Conservation (phyloP, 2,113 vertebrate genomes). For the Hucho hucho region DNA sequence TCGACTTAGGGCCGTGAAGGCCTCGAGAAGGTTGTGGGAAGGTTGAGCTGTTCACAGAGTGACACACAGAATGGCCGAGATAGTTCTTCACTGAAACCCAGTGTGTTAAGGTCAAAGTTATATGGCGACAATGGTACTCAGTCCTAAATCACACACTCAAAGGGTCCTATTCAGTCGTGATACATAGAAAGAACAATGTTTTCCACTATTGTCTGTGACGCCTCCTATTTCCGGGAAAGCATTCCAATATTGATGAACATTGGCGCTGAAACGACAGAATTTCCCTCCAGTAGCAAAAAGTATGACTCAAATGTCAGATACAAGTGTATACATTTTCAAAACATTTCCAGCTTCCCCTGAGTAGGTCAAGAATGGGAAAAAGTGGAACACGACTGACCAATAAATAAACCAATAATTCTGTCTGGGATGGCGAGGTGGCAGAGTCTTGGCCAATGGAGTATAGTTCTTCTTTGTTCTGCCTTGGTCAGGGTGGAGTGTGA, state of each 20-base stretch:
- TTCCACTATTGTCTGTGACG: background rate
- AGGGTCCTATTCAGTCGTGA: background rate
- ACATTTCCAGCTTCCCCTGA: background rate
- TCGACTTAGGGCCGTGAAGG: conserved; percentile 4
- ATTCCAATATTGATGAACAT: background rate
- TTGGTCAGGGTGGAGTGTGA: background rate
- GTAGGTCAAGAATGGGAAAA: background rate
- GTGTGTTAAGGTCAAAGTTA: no score
- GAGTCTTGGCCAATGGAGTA: background rate
- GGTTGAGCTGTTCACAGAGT: background rate
- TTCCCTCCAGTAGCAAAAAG: background rate
- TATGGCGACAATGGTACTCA: no score
- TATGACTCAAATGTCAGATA: background rate
- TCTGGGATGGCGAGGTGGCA: background rate
- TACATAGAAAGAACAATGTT: background rate
- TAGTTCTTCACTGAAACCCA: no score
- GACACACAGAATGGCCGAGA: no score
- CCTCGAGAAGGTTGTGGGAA: conserved; percentile 3
- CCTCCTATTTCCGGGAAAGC: background rate
- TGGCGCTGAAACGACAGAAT: background rate
- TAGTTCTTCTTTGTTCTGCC: background rate
- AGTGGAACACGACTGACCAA: background rate
- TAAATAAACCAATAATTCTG: background rate
- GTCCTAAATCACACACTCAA: no score
- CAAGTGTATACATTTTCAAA: background rate